These are phyloP conservation scores for Maccullochella peelii DNA, from an alignment of 2,113 vertebrate species.

Conservation along the genomic window DNA sequence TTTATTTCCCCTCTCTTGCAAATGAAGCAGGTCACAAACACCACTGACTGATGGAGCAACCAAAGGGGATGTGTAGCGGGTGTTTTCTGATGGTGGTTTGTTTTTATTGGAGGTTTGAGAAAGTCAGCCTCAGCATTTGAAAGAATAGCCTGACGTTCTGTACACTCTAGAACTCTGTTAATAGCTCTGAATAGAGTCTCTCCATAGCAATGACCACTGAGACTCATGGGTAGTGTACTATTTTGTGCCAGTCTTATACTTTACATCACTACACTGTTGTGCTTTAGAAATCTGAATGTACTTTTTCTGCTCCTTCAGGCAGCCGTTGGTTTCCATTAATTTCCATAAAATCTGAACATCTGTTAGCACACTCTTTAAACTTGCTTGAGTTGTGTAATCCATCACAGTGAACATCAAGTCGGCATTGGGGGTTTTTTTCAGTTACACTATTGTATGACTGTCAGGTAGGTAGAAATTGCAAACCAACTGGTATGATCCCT, in stretches of 20 bases:
- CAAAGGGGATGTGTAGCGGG: background rate
- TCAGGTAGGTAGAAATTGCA: background rate
- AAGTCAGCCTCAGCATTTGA: background rate
- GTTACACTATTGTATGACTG: background rate
- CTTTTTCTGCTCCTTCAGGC: background rate
- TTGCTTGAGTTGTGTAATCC: no score
- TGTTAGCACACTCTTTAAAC: no score
- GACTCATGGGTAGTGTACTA: background rate
- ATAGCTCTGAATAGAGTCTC: background rate
- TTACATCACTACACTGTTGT: background rate
- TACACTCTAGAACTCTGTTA: background rate
- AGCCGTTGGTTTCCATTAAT: background rate
- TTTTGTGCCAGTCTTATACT: background rate
- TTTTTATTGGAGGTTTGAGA: background rate
- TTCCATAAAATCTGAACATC: background rate
- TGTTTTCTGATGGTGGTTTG: background rate
- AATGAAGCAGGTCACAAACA: background rate
- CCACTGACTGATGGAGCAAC: background rate
- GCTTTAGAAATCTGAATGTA: background rate
- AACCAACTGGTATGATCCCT: background rate
- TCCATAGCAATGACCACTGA: background rate
- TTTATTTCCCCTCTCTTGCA: background rate
- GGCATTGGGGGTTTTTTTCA: background rate
- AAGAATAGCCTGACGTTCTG: background rate
- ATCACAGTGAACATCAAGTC: background rate